phyloP scores from a whole-genome alignment of 1,140 invertebrate genomes.

The Eurosta solidaginis region DNA sequence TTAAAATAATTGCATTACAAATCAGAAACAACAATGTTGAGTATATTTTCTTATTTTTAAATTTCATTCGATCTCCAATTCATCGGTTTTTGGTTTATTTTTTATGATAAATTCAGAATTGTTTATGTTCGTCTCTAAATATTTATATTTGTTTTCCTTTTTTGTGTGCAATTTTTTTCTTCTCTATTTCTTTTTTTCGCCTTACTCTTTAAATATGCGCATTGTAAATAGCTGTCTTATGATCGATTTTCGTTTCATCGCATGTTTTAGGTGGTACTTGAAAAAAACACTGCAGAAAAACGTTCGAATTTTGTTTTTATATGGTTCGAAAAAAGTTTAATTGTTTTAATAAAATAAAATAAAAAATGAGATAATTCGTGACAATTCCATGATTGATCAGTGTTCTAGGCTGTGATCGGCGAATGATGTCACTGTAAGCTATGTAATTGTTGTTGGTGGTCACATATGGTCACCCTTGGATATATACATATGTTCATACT shows the following conservation, averaged over 20 bases:
- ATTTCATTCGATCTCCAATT: no score
- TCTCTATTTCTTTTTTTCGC: neutral
- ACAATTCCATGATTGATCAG: slow-evolving; percentile 15
- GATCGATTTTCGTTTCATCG: neutral
- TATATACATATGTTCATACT: no score
- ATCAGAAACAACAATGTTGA: no score
- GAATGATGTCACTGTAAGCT: neutral
- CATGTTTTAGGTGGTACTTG: neutral
- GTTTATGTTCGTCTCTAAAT: no score
- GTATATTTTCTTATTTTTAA: no score
- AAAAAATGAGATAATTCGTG: neutral
- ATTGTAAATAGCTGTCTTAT: neutral
- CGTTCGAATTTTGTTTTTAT: neutral
- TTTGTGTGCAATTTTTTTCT: neutral
- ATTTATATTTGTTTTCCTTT: no score
- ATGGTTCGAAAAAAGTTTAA: neutral
- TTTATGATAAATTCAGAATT: no score
- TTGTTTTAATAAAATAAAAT: neutral
- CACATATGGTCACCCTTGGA: no score
- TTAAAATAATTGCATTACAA: no score
- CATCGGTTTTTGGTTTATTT: no score
- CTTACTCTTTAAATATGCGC: neutral
- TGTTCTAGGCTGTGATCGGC: neutral
- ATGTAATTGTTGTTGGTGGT: no score
- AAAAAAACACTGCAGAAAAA: neutral